Conservation (phyloP, 2,888 invertebrate species). For the Tetranychus truncatus region DNA sequence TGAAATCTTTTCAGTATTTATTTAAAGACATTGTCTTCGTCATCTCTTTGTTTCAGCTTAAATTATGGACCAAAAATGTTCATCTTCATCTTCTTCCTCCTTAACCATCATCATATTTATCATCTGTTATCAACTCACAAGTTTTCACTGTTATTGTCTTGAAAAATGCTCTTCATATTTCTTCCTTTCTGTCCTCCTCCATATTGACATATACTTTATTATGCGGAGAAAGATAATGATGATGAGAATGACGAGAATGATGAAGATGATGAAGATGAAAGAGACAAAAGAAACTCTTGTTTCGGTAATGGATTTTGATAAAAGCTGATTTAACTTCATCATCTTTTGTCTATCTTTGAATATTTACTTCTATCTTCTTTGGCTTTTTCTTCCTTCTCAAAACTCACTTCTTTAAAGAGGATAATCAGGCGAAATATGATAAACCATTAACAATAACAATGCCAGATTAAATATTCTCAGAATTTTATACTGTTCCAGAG, state of each 20-base stretch:
- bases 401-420: background rate
- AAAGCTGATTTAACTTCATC: background rate
- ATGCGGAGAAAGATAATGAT: background rate
- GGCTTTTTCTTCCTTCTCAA: background rate
- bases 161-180: no score
- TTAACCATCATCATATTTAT: background rate
- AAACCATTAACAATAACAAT: background rate
- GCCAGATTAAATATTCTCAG: background rate
- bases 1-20: no score
- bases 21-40: background rate
- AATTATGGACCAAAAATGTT: background rate
- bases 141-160: no score
- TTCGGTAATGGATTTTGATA: background rate
- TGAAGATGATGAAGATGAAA: background rate
- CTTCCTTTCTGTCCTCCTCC: background rate
- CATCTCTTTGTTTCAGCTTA: background rate
- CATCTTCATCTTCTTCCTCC: background rate
- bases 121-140: background rate
- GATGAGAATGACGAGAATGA: background rate
- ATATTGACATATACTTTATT: background rate
- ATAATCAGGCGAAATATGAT: background rate
- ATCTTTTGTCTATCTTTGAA: background rate
- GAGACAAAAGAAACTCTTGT: background rate
- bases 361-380: background rate
- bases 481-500: background rate